Evolutionary conservation across 2,888 invertebrate genomes (phyloP), one percentile per base, ranked within the genome.

Genomic region (Cantharis nigra): DNA sequence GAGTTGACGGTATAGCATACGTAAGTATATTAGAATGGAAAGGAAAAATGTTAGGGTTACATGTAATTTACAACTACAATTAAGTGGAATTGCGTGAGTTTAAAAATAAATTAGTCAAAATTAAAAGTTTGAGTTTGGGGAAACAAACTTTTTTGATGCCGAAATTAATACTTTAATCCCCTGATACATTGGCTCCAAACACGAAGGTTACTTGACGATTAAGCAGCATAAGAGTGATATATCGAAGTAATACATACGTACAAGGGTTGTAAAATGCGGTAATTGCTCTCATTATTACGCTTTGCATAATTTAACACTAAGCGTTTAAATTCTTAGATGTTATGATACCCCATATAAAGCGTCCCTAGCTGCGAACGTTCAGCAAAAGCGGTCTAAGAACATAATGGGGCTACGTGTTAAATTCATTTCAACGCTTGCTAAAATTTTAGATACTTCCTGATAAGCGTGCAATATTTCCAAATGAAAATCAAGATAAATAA

Each of bases 221-320:
- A 75, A 69, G 67, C 72, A 70, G 62, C 30, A 69, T 71, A 71
- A 74, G 73, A 28, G 71, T 76, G 76, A 78, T 78, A 76, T 76
- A 78, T 76, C 74, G 70, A 49, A 75, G 76, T 76, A 78, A 74
- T 76, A 74, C 76, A 77, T 78, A 75, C 74, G 76, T 79, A 79
- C 70, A 74, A 74, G 78, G 71, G 76, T 75, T 78, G 76, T 79
- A 80, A 80, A 76, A 79, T 78, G 80, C 72, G 75, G 78, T 79
- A 80, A 79, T 79, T 80, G 75, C 79, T 78, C 76, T 78, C 80
- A 80, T 80, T 78, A 79, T 80, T 80, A 76, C 79, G 76, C 76
- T 76, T 78, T 80, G 79, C 79, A 80, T 80, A 80, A 80, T 80
- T 80, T 80, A 79, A 79, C 79, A 75, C 78, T 73, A 70, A 76